Evolutionary conservation across 2,888 invertebrate genomes (phyloP), one percentile per base, ranked within the genome.

Genomic region (Platerodrilus igneus): DNA sequence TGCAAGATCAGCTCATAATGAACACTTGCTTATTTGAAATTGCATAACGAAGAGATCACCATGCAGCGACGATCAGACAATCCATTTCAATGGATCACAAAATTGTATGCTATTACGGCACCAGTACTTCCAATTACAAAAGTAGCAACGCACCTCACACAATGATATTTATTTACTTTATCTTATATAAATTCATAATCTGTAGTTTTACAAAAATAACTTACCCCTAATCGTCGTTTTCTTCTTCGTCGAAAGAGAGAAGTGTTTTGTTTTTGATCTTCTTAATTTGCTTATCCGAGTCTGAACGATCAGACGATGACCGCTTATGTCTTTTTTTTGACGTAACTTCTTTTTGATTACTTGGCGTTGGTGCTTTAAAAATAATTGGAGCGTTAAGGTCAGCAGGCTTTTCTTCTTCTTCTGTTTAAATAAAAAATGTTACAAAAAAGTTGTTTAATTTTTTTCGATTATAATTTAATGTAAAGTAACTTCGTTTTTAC

Each of bases 351-450:
- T 6, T n/a, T 9, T 20, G n/a, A 9, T 20, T 13, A 1, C 8
- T 3, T 9, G 31, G 8, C 26, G 51, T 50, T 1, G 62, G 60
- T 25, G 66, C 63, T 57, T 71, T 71, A 53, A 81, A 81, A 44
- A 81, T 67, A 41, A 82, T 72, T 23, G 73, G 74, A 51, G 75
- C 69, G 34, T 59, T 70, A 47, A 82, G 65, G 66, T 82, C 79
- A 21, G 81, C 81, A 17, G 77, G 77, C 21, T 70, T 68, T 53
- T 72, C 72, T 39, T 72, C 72, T 57, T 72, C 72, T 62, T 78
- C 79, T 80, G 64, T 15, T 68, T 69, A 47, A 32, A n/a, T n/a
- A n/a, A 31, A 18, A 14, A 32, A 14, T 25, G 10, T 7, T 7
- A 28, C 8, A 4, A 28, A 6, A 11, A 1, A 27, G 11, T n/a